Percentiles rank a stretch among this genome's conserved stretches.
phyloP scores from a whole-genome alignment of 2,797 vertebrate species.

The Tenualosa thibaudeaui region DNA sequence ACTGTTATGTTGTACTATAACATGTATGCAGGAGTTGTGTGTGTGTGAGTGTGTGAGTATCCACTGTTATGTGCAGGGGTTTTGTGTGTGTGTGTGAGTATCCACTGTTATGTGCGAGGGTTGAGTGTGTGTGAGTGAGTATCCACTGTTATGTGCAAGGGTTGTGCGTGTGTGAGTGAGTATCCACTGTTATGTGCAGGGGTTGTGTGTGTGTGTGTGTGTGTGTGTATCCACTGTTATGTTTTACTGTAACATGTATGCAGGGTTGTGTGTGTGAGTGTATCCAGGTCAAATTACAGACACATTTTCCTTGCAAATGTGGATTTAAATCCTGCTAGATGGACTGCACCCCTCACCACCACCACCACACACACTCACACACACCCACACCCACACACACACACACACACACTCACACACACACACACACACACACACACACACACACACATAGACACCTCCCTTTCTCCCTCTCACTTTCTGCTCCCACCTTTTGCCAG shows the following conservation, averaged over 20 bases:
- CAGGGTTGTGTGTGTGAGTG: background rate
- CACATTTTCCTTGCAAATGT: constrained; percentile 19
- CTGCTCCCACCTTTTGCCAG: background rate
- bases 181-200: background rate
- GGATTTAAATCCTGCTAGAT: background rate
- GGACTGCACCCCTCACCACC: background rate
- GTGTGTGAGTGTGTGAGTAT: too few species aligned
- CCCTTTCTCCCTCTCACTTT: background rate
- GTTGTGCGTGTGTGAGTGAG: background rate
- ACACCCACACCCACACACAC: background rate
- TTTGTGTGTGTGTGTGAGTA: too few species aligned
- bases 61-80: background rate
- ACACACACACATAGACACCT: too few species aligned
- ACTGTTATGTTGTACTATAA: too few species aligned
- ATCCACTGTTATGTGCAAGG: background rate
- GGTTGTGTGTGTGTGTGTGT: background rate
- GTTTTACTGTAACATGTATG: too few species aligned
- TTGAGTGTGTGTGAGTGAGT: background rate
- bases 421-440: background rate
- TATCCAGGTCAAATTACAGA: background rate
- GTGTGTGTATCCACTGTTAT: too few species aligned
- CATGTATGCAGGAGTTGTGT: too few species aligned
- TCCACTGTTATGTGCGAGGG: too few species aligned
- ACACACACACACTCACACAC: too few species aligned
- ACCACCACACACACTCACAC: background rate